Percentiles rank a stretch among this genome's conserved stretches.
Conservation (phyloP, 1,140 invertebrate genomes). For the Pseudomyrmex concolor region DNA sequence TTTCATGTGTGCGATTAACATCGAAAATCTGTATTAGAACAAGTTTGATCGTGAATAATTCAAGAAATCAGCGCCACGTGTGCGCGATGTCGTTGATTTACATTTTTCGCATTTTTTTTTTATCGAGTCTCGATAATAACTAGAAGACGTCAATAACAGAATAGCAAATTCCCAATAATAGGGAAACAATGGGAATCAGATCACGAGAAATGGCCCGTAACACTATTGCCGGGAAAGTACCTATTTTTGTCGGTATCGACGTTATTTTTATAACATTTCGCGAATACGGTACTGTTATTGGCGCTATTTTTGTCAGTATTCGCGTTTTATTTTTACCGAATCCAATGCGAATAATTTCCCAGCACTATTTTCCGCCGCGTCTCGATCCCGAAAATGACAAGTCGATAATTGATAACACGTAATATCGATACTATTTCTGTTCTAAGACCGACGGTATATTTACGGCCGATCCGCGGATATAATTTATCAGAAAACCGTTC, state of each 20-base stretch:
- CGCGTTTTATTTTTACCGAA: constrained; percentile 7
- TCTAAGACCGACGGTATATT: constrained; percentile 16
- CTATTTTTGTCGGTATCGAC: not conserved
- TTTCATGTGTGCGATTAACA: constrained; percentile 8
- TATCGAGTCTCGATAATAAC: not conserved
- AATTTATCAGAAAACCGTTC: no score
- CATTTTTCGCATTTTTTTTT: not conserved
- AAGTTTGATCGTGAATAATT: constrained; percentile 22
- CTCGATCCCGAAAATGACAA: constrained; percentile 4
- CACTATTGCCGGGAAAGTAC: not conserved
- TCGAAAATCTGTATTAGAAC: not conserved
- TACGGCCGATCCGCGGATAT: not conserved
- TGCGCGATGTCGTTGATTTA: not conserved
- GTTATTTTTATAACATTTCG: not conserved
- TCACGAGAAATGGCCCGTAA: constrained; percentile 6
- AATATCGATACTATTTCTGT: constrained; percentile 21
- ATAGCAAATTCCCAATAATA: no score
- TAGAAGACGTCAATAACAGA: not conserved
- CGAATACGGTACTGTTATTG: not conserved
- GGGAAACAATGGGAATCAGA: not conserved
- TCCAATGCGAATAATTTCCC: constrained; percentile 1
- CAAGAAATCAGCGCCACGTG: not conserved
- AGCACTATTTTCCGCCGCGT: not conserved
- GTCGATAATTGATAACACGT: constrained; percentile 27
- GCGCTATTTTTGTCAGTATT: not conserved